Base-by-base conservation (phyloP, 2,888 invertebrate species). In the Catotricha subobsoleta region DNA sequence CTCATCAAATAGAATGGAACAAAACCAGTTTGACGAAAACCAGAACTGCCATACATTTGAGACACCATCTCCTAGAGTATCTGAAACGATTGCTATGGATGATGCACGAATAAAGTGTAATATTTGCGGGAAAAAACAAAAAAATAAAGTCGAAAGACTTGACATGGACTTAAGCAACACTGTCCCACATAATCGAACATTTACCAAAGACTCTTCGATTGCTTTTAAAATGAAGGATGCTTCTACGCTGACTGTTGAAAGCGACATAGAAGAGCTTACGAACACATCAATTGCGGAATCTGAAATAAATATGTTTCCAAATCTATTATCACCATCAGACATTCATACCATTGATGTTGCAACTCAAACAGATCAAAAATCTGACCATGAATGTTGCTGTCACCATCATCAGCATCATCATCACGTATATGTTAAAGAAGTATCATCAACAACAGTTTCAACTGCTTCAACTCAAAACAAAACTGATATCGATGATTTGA, bases 161-260 rank as follows among this genome's bases (percentile, higher is more conserved):
- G 25, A 31, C 31, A 15, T 31, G n/a, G n/a, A n/a, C 31, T 5
- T 5, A 15, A 31, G 13, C 16, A 31, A 16, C 31, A 16, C 13
- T n/a, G n/a, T 44, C 1, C 44, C 45, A 13, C 45, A 45, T 29
- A 43, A 41, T 25, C 41, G 43, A 1, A 45, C 45, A 13, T 45
- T 45, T 19, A 45, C 45, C 2, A 45, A 45, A 36, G 43, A 42
- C 4, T 9, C 37, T 9, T 16, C 23, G 3, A 25, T 5, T 12
- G 12, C 6, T 8, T 8, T 25, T 25, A 10, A 10, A 12, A 10
- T n/a, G n/a, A 36, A 25, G 10, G 25, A 23, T 49, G 59, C 54
- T 12, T 56, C 56, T 31, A 61, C 62, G 0, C 62, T 62, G 47
- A 61, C 61, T 0, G 62, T 62, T 39, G 35, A 25, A 7, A 13